Evolutionary conservation across 2,797 vertebrate species (phyloP), one percentile per base, ranked within the genome.

Genomic region (Mus caroli): DNA sequence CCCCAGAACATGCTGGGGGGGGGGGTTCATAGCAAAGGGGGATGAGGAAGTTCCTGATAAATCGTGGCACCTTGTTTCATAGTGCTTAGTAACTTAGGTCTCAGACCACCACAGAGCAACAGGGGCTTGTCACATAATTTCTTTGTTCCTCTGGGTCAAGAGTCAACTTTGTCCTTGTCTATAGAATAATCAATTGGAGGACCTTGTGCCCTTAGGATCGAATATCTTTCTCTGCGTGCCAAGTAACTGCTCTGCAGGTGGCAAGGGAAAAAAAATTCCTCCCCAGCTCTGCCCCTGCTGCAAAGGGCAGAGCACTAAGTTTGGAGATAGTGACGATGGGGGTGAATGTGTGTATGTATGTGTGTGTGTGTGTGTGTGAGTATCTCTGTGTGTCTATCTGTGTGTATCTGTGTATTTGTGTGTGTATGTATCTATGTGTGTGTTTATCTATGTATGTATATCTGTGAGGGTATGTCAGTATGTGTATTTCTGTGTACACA

Each of bases 241-340:
- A 83, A 58, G 46, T 75, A 50, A 54, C n/a, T 80, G 75, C 75
- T 13, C 64, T 79, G 37, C 46, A 92, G 58, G 37, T 0, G 3
- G 40, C 76, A 80, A 92, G 54, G 67, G 31, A 92, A 50, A 64
- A 50, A 64, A 73, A 50, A 84, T 92, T 95, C 71, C 73, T 83
- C 82, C 31, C 34, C 69, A 62, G 14, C 58, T 79, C 56, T 24
- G 50, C 22, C 19, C 28, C 46, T 56, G 43, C 46, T 86, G 77
- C 69, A 88, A 54, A 86, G 13, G 62, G 80, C 78, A 26, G 43
- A 11, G 31, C 20, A 69, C 8, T 19, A 82, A 46, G 50, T 62
- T 11, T 52, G 67, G 64, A 80, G n/a, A 69, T 64, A 73, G 17
- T 37, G 58, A 46, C 1, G 54, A 8, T 8, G 40, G 20, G 12